phyloP scores from a whole-genome alignment of 1,140 invertebrate species.

The Agrilus planipennis region DNA sequence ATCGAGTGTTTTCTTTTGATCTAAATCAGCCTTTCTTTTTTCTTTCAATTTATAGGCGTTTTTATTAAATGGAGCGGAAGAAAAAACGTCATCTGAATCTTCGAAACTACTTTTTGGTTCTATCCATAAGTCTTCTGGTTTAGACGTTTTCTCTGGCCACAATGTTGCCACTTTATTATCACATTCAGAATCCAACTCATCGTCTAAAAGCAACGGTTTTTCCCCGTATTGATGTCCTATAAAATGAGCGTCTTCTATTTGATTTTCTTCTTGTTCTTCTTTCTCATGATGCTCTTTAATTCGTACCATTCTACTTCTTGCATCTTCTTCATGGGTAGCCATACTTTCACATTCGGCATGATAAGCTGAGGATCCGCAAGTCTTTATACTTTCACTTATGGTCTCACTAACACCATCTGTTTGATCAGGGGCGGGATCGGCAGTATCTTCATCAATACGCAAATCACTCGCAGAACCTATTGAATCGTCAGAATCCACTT shows the following conservation, averaged over 20 bases:
- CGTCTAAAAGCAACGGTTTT: slow-evolving; percentile 62
- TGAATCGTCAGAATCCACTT: slow-evolving; percentile 47
- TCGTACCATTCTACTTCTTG: slow-evolving; percentile 33
- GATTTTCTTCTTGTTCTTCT: slow-evolving; percentile 18
- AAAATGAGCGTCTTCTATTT: slow-evolving; percentile 40
- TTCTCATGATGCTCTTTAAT: slow-evolving; percentile 29
- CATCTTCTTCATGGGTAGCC: slow-evolving; percentile 49
- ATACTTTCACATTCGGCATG: slow-evolving; percentile 61
- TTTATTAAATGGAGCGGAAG: slow-evolving; percentile 57
- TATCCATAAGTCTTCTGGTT: slow-evolving; percentile 22
- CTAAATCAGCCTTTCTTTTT: slow-evolving; percentile 29
- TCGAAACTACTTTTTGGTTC: slow-evolving; percentile 27
- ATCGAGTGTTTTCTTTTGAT: too few relatives aligned
- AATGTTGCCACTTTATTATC: slow-evolving; percentile 30
- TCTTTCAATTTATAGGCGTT: too few relatives aligned
- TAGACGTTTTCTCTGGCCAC: slow-evolving; percentile 24
- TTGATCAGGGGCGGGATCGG: slow-evolving; percentile 22
- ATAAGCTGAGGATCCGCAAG: slow-evolving; percentile 55
- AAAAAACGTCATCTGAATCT: slow-evolving; percentile 54
- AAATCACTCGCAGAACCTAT: slow-evolving; percentile 65
- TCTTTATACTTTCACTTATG: slow-evolving; percentile 52
- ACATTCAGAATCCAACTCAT: slow-evolving; percentile 61
- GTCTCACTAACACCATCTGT: slow-evolving; percentile 42
- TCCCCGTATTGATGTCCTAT: slow-evolving; percentile 71
- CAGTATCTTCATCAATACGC: slow-evolving; percentile 38